A percentile compares a stretch with the other conserved stretches of the same genome.
These are phyloP conservation scores for Lepidothrix coronata DNA, from an alignment of 2,113 vertebrate species.

Conservation along the genomic window DNA sequence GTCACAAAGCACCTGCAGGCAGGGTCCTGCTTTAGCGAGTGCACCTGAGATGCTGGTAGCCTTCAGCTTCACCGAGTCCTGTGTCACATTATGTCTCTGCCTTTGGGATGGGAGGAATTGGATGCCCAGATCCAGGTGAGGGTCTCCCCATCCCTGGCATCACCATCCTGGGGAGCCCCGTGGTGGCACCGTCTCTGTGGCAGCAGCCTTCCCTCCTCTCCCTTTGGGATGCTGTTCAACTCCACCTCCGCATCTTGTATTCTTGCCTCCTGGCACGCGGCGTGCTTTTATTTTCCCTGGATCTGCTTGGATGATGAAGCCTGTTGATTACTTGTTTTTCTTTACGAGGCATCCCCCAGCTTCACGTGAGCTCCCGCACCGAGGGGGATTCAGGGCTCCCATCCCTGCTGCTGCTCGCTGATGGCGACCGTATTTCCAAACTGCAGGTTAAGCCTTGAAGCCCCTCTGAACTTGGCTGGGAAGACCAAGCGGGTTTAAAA, in stretches of 20 bases:
- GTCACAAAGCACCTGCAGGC: neutral
- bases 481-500: conserved; percentile 51
- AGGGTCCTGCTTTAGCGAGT: rapidly evolving
- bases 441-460: neutral
- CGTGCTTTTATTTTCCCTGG: conserved; percentile 63
- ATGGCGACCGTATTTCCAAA: neutral
- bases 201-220: conserved; percentile 39
- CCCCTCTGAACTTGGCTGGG: neutral
- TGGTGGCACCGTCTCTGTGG: neutral
- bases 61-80: rapidly evolving
- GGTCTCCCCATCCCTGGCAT: neutral
- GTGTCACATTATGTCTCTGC: rapidly evolving
- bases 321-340: conserved; percentile 58
- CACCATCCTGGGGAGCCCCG: neutral
- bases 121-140: neutral
- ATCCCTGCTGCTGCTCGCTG: neutral
- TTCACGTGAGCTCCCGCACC: neutral
- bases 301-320: conserved; percentile 51
- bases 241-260: conserved; percentile 67
- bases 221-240: conserved; percentile 63
- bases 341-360: conserved; percentile 32
- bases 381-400: neutral
- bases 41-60: neutral
- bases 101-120: rapidly evolving
- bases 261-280: conserved; percentile 58